Evolutionary conservation across 2,797 vertebrate species (phyloP).

Genomic region (Sylvia borin): DNA sequence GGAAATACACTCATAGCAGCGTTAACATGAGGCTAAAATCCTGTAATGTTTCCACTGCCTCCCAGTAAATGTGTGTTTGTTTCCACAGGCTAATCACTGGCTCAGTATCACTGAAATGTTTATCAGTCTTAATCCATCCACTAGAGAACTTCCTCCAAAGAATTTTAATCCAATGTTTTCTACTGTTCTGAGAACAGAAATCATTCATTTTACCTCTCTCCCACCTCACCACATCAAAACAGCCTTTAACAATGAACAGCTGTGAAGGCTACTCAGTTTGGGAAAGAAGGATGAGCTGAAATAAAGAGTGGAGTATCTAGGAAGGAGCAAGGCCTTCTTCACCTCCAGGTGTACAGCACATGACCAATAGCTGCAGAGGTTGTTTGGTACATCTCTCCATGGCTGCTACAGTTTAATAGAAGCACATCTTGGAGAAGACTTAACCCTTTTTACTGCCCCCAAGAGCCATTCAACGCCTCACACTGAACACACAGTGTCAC

Average conservation of each 20-base stretch:
- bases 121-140: neutral
- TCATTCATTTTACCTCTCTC: neutral
- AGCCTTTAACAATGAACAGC: neutral
- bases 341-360: neutral
- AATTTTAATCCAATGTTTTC: neutral
- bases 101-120: neutral
- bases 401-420: neutral
- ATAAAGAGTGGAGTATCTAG: neutral
- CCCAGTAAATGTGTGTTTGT: neutral
- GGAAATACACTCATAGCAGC: neutral
- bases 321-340: neutral
- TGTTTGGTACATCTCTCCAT: neutral
- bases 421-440: neutral
- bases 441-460: neutral
- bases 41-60: neutral
- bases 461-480: neutral
- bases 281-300: neutral
- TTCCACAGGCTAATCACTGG: neutral
- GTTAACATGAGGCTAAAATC: neutral
- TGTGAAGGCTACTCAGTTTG: neutral
- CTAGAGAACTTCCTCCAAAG: neutral
- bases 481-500: neutral
- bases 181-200: neutral
- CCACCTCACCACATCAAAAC: neutral
- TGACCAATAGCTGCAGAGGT: accelerated